A percentile compares a stretch with the other conserved stretches of the same genome.
Conservation (phyloP, 2,113 vertebrate genomes). For the Nothocercus julius region DNA sequence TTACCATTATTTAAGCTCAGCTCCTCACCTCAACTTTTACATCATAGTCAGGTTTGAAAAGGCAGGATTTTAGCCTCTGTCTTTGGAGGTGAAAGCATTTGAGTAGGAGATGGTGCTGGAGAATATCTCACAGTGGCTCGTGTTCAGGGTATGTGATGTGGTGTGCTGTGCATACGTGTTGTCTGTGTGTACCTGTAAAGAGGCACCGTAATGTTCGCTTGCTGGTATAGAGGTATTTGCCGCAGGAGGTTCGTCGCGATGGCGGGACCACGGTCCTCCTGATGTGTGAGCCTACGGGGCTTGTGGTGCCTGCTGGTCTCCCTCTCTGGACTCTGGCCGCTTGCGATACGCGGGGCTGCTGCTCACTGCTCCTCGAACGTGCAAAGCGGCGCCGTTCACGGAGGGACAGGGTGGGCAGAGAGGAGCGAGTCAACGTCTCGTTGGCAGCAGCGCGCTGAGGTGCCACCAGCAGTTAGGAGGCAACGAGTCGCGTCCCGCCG, state of each 20-base stretch:
- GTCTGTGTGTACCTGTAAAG: fast-evolving
- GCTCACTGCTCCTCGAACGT: neutral
- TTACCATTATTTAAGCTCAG: slow-evolving; percentile 84
- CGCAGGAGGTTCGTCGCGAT: neutral
- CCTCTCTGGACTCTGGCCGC: fast-evolving
- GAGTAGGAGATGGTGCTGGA: fast-evolving
- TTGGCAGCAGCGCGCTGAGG: neutral
- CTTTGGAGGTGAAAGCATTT: neutral
- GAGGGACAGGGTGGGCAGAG: neutral
- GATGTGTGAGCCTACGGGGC: neutral
- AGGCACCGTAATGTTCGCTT: fast-evolving
- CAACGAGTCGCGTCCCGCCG: neutral
- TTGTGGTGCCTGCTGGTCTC: neutral
- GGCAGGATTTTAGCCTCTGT: slow-evolving; percentile 74
- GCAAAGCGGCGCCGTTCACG: fast-evolving
- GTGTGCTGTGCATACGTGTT: fast-evolving
- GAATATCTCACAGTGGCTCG: neutral
- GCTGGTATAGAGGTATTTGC: fast-evolving
- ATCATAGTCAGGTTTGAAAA: slow-evolving; percentile 65
- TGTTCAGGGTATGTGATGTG: fast-evolving
- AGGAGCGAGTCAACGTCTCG: neutral
- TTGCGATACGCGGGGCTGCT: fast-evolving
- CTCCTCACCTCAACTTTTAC: slow-evolving; percentile 72
- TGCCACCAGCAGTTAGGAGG: neutral
- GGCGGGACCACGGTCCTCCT: neutral